Evolutionary conservation across 1,140 invertebrate genomes (phyloP).

Genomic region (Bathynomus jamesi): DNA sequence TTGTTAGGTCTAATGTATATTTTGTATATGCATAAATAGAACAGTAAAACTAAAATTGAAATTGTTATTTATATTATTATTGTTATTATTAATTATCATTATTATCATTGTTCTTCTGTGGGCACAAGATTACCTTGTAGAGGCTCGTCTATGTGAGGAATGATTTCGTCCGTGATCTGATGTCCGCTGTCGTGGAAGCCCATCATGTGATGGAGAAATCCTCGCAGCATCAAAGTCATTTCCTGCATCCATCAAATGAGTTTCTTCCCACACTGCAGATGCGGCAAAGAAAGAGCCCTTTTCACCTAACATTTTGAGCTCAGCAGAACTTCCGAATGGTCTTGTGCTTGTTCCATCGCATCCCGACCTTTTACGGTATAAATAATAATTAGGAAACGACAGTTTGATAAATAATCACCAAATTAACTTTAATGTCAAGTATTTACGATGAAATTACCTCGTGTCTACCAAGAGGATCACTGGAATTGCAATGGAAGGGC

Average conservation of each 20-base stretch:
- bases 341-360: conserved; percentile 45
- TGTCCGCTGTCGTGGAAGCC: conserved; percentile 9
- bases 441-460: conserved; percentile 40
- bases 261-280: conserved; percentile 40
- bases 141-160: conserved; percentile 21
- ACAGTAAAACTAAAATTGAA: no score
- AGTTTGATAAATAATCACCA: no score
- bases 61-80: no score
- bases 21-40: no score
- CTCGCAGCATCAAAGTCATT: conserved; percentile 43
- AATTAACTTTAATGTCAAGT: no score
- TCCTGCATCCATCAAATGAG: conserved; percentile 44
- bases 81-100: no score
- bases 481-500: conserved; percentile 52
- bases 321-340: conserved; percentile 43
- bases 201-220: conserved; percentile 37
- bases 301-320: conserved; percentile 41
- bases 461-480: conserved; percentile 46
- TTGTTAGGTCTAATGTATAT: no score
- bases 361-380: conserved; percentile 35
- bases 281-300: conserved; percentile 44
- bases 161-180: background rate
- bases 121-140: conserved; percentile 22
- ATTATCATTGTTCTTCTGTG: no score
- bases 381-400: no score